Evolutionary conservation across 2,888 invertebrate genomes (phyloP).

Genomic region (Drosophila yooni): DNA sequence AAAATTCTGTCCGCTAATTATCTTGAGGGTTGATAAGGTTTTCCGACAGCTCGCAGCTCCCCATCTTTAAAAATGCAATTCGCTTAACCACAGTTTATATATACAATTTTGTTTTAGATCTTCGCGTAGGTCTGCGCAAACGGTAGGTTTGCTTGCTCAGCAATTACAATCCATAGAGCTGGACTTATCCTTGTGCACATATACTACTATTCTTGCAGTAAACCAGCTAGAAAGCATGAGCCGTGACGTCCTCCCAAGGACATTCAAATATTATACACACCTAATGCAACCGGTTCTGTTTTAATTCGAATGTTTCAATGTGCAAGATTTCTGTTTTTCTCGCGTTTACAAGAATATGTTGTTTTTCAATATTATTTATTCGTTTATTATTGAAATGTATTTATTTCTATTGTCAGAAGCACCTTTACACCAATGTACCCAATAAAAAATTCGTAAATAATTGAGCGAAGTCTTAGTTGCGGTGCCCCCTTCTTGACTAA

Average conservation of each 20-base stretch:
- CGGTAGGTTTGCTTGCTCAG: constrained; percentile 42
- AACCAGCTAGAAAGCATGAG: constrained; percentile 14
- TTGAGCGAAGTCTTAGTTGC: constrained; percentile 7
- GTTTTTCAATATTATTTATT: neutral
- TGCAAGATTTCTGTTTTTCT: constrained; percentile 6
- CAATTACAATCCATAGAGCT: neutral
- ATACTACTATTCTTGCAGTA: constrained; percentile 30
- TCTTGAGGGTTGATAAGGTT: neutral
- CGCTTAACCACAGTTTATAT: neutral
- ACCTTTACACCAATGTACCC: constrained; percentile 10
- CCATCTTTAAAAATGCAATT: neutral
- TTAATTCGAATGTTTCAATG: neutral
- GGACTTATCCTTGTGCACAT: constrained; percentile 18
- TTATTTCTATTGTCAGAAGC: constrained; percentile 24
- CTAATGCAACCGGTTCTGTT: neutral
- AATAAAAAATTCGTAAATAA: constrained; percentile 16
- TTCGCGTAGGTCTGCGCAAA: constrained; percentile 17
- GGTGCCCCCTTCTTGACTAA: neutral
- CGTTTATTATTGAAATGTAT: constrained; percentile 21
- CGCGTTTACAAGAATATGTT: constrained; percentile 5
- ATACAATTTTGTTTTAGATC: constrained; percentile 24
- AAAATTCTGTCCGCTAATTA: neutral
- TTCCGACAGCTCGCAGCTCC: neutral
- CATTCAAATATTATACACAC: neutral
- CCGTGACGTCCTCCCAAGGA: constrained; percentile 4